Evolutionary conservation across 2,113 vertebrate species (phyloP).

Genomic region (Pantherophis guttatus): DNA sequence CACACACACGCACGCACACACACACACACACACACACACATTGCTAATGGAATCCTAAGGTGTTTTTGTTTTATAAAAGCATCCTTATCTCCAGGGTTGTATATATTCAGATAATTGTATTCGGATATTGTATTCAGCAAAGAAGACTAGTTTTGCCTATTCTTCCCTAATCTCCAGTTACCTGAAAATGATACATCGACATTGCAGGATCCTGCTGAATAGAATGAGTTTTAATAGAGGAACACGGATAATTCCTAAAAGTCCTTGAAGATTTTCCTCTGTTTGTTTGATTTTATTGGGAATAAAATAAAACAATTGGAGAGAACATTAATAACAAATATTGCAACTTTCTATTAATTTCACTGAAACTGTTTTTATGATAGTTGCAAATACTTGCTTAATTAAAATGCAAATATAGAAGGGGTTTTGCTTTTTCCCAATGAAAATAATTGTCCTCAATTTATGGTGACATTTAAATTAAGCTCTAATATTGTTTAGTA

Average conservation of each 20-base stretch:
- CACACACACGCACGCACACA: too few relatives aligned
- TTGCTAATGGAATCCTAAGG: neutral
- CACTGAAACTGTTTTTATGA: neutral
- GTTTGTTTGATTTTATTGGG: conserved; percentile 18
- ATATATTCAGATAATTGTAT: neutral
- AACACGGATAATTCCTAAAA: neutral
- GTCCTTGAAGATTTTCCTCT: neutral
- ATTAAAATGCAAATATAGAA: neutral
- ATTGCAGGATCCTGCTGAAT: neutral
- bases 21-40: too few relatives aligned
- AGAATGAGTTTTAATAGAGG: neutral
- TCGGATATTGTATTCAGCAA: neutral
- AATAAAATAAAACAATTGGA: neutral
- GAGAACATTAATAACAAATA: neutral
- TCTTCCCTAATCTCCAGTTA: neutral
- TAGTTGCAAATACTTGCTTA: neutral
- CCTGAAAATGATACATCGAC: neutral
- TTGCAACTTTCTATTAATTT: neutral
- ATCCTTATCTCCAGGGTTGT: neutral
- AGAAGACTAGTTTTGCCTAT: neutral
- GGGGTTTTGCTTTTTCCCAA: neutral
- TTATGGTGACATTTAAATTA: neutral
- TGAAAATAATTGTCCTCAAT: neutral
- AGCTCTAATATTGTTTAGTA: conserved; percentile 19
- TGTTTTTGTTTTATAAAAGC: conserved; percentile 13